phyloP scores from a whole-genome alignment of 2,888 invertebrate genomes.

The Leptopterna dolabrata region DNA sequence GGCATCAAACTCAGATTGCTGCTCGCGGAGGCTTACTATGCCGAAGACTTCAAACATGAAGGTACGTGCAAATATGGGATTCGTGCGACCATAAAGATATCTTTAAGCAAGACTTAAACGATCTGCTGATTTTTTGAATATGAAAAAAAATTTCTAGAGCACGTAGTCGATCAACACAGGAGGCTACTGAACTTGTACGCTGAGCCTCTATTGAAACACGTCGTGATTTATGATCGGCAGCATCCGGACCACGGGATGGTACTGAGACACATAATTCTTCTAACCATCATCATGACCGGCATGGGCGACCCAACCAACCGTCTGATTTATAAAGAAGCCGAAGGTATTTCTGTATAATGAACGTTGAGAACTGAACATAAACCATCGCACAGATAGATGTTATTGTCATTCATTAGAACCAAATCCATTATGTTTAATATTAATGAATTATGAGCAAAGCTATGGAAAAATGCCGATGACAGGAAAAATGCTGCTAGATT shows the following conservation, averaged over 20 bases:
- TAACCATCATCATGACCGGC: slow-evolving; percentile 45
- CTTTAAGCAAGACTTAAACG: too few species aligned
- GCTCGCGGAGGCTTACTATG: slow-evolving; percentile 22
- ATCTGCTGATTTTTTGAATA: too few species aligned
- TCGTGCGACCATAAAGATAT: not conserved
- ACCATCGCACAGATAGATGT: too few species aligned
- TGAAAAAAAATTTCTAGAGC: not conserved
- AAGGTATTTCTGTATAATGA: slow-evolving; percentile 10
- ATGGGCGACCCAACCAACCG: slow-evolving; percentile 51
- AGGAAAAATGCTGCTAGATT: too few species aligned
- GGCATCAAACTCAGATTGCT: slow-evolving; percentile 24
- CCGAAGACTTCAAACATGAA: slow-evolving; percentile 41
- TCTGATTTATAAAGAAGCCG: slow-evolving; percentile 47
- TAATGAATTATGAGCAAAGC: too few species aligned
- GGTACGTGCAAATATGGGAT: slow-evolving; percentile 8
- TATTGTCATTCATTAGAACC: too few species aligned
- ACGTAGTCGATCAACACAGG: slow-evolving; percentile 34
- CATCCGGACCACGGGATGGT: slow-evolving; percentile 98
- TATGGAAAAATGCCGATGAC: too few species aligned
- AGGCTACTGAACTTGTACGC: slow-evolving; percentile 33
- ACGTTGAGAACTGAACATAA: too few species aligned
- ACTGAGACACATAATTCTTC: slow-evolving; percentile 66
- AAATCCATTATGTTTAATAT: too few species aligned
- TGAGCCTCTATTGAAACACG: slow-evolving; percentile 33
- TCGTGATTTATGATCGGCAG: slow-evolving; percentile 82